phyloP scores from a whole-genome alignment of 2,797 vertebrate genomes.

The Cephalopachus bancanus region DNA sequence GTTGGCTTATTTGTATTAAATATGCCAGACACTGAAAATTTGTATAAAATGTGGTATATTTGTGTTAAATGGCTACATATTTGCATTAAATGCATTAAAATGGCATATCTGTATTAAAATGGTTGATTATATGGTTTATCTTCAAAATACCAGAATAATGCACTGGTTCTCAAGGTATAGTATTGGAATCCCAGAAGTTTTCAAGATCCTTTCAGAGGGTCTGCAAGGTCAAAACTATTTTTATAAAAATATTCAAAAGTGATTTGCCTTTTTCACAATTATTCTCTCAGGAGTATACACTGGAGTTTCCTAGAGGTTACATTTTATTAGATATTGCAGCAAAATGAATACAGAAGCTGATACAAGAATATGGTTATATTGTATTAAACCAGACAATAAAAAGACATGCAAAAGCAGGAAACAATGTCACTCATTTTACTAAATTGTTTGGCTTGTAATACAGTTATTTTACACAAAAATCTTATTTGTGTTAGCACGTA shows the following conservation, averaged over 20 bases:
- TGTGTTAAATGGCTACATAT: neutral
- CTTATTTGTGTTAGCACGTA: neutral
- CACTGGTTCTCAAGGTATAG: neutral
- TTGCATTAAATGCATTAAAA: neutral
- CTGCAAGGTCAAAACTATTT: neutral
- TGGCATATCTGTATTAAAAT: neutral
- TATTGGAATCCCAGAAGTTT: neutral
- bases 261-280: neutral
- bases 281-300: neutral
- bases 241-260: neutral
- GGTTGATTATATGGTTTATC: neutral
- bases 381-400: neutral
- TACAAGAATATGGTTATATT: neutral
- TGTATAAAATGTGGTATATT: neutral
- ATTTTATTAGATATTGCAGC: neutral
- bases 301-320: slow-evolving; percentile 9
- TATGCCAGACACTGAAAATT: neutral
- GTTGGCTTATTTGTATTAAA: neutral
- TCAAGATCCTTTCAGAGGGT: slow-evolving; percentile 1
- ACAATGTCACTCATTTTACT: neutral
- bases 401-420: neutral
- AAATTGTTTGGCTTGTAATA: neutral
- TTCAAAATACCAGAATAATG: neutral
- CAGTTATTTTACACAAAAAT: slow-evolving; percentile 31
- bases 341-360: neutral